phyloP scores from a whole-genome alignment of 2,888 invertebrate genomes.

The Apodemia zela region DNA sequence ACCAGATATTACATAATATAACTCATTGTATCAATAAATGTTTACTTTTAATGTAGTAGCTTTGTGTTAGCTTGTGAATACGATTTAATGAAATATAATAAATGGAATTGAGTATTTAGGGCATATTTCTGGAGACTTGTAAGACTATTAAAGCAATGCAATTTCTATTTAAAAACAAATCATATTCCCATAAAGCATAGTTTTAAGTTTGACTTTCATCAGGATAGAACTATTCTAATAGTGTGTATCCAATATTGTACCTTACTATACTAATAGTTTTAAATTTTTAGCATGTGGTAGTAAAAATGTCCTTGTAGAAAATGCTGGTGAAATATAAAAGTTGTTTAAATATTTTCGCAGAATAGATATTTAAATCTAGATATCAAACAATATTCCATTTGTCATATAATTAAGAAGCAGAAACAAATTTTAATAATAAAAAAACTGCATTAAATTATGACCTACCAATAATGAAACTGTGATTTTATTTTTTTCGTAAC shows the following conservation, averaged over 20 bases:
- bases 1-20: neutral
- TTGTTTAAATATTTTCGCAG: constrained; percentile 78
- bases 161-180: constrained; percentile 18
- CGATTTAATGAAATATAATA: constrained; percentile 21
- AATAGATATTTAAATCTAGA: constrained; percentile 74
- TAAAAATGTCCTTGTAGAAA: constrained; percentile 66
- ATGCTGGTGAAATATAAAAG: constrained; percentile 76
- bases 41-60: constrained; percentile 3
- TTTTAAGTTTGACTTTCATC: constrained; percentile 22
- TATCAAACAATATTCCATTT: constrained; percentile 79
- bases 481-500: constrained; percentile 47
- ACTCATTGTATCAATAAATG: constrained; percentile 13
- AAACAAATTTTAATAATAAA: constrained; percentile 74
- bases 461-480: constrained; percentile 71
- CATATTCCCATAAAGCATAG: constrained; percentile 21
- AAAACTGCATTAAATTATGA: constrained; percentile 79
- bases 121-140: neutral
- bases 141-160: neutral
- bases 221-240: constrained; percentile 21
- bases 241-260: constrained; percentile 46
- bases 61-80: constrained; percentile 13
- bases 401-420: constrained; percentile 78
- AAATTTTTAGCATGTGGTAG: constrained; percentile 51
- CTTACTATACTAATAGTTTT: constrained; percentile 47
- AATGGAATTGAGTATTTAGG: constrained; percentile 16